These are phyloP conservation scores for Conopomorpha cramerella DNA, from an alignment of 1,140 invertebrate genomes.

Conservation along the genomic window DNA sequence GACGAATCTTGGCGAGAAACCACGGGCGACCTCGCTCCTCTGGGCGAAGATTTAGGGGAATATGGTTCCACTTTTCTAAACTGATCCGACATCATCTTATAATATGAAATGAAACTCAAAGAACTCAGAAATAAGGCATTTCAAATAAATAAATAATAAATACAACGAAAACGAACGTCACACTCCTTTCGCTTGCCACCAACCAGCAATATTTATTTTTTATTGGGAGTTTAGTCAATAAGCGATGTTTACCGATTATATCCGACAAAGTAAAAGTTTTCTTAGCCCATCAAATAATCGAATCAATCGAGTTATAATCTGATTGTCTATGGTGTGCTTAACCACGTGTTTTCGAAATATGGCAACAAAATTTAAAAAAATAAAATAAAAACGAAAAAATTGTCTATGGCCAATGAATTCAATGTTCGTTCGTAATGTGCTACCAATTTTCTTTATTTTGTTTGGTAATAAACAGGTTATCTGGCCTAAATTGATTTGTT, in stretches of 20 bases:
- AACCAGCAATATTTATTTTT: neutral
- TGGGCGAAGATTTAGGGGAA: slow-evolving; percentile 93
- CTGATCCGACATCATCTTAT: slow-evolving; percentile 89
- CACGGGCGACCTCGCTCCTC: slow-evolving; percentile 89
- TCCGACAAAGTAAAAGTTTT: neutral
- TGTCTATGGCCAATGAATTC: slow-evolving; percentile 52
- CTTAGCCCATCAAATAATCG: no score
- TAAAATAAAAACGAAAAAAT: neutral
- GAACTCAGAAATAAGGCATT: slow-evolving; percentile 29
- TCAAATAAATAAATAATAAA: slow-evolving; percentile 33
- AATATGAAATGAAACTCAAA: slow-evolving; percentile 51
- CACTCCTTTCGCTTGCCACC: no score
- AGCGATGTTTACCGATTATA: slow-evolving; percentile 1
- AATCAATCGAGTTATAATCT: no score
- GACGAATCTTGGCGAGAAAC: slow-evolving; percentile 94
- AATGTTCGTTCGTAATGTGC: slow-evolving; percentile 52
- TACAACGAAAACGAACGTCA: no score
- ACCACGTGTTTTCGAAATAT: no score
- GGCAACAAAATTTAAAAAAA: neutral
- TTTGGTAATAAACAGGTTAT: slow-evolving; percentile 52
- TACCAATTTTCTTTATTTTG: slow-evolving; percentile 43
- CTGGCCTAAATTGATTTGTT: slow-evolving; percentile 24
- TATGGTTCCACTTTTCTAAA: slow-evolving; percentile 90
- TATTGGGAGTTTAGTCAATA: neutral
- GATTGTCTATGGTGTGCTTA: no score